phyloP scores from a whole-genome alignment of 2,113 vertebrate genomes.

The Uria lomvia region DNA sequence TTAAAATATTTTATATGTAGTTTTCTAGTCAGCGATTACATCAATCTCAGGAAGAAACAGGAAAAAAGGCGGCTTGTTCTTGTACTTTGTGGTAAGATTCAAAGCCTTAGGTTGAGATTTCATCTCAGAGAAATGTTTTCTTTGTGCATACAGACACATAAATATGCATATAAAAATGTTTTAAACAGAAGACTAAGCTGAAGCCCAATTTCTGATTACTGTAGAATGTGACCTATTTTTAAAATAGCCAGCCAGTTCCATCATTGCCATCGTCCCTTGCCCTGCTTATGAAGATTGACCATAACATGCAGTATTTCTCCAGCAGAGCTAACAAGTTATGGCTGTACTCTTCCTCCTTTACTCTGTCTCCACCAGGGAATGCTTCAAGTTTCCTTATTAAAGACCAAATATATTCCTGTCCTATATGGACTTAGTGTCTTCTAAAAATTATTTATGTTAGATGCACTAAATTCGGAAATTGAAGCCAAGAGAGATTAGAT shows the following conservation, averaged over 20 bases:
- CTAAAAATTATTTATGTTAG: background rate
- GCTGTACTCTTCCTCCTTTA: background rate
- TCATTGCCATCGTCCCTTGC: fast-evolving
- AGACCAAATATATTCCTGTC: background rate
- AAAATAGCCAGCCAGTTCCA: background rate
- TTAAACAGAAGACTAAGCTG: background rate
- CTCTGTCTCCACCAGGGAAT: background rate
- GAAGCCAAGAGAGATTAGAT: background rate
- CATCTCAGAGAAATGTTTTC: background rate
- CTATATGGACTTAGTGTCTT: background rate
- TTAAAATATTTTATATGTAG: background rate
- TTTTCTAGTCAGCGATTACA: background rate
- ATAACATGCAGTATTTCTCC: too few relatives aligned
- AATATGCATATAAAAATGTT: background rate
- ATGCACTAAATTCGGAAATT: background rate
- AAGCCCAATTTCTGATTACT: background rate
- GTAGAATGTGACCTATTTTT: background rate
- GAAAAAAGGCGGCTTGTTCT: background rate
- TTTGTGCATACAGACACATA: background rate
- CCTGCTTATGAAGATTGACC: background rate
- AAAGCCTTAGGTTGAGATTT: background rate
- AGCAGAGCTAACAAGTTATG: background rate
- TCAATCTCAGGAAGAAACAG: background rate
- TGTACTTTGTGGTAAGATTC: background rate
- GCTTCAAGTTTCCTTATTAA: background rate